Percentiles rank a stretch among this genome's conserved stretches.
phyloP scores from a whole-genome alignment of 2,888 invertebrate genomes.

The Callyntrura sp. region DNA sequence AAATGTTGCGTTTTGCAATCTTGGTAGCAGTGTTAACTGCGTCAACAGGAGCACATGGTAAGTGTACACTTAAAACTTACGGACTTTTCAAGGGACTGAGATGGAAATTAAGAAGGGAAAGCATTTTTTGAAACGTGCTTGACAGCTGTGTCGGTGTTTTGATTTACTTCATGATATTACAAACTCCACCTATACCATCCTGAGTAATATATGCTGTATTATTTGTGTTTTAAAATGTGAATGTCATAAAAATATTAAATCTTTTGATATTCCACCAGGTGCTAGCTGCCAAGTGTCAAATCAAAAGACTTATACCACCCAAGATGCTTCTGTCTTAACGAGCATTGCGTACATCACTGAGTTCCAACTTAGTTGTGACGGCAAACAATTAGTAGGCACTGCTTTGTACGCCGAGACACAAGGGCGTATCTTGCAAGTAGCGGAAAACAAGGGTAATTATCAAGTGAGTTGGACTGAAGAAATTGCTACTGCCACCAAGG shows the following conservation, averaged over 20 bases:
- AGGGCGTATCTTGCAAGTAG: conserved; percentile 85
- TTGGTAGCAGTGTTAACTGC: conserved; percentile 53
- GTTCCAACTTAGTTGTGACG: conserved; percentile 92
- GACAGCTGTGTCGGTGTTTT: conserved; percentile 25
- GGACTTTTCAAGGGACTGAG: neutral
- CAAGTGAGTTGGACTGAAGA: conserved; percentile 98
- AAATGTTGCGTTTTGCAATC: conserved; percentile 23
- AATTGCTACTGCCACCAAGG: conserved; percentile 92
- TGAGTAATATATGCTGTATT: neutral
- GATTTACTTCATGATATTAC: too few relatives aligned
- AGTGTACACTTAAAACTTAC: too few relatives aligned
- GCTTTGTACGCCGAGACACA: conserved; percentile 86
- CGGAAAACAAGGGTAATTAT: conserved; percentile 72
- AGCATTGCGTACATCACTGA: conserved; percentile 96
- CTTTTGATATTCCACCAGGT: neutral
- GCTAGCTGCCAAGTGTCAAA: conserved; percentile 87
- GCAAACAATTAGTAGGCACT: conserved; percentile 84
- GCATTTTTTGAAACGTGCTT: neutral
- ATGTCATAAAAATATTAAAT: too few relatives aligned
- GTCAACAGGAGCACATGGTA: conserved; percentile 46
- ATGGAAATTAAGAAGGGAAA: neutral
- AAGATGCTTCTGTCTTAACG: conserved; percentile 96
- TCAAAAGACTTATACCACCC: conserved; percentile 95
- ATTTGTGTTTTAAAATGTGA: neutral
- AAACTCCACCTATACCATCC: too few relatives aligned